Evolutionary conservation across 2,113 vertebrate species (phyloP).

Genomic region (Actinemys pallida): DNA sequence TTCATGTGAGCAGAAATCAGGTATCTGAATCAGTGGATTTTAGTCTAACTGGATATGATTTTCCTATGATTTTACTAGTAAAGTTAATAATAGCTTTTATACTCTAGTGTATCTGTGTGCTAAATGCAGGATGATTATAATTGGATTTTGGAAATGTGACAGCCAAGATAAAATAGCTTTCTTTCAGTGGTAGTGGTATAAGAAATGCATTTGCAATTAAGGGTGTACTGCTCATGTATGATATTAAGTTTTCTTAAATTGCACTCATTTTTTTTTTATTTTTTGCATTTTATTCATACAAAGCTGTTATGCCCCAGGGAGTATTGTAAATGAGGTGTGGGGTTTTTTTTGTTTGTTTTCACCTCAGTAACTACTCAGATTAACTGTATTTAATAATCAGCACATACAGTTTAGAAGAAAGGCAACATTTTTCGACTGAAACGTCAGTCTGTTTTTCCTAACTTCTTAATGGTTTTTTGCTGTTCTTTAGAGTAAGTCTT

Average conservation of each 20-base stretch:
- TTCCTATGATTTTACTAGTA: neutral
- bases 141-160: neutral
- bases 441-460: neutral
- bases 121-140: neutral
- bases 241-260: neutral
- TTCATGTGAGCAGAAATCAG: no score
- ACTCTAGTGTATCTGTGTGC: rapidly evolving
- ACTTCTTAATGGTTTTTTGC: neutral
- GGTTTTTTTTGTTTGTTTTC: neutral
- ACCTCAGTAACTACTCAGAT: neutral
- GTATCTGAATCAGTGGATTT: neutral
- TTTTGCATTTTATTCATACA: neutral
- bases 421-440: neutral
- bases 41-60: neutral
- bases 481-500: neutral
- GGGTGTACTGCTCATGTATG: neutral
- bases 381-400: neutral
- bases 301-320: neutral
- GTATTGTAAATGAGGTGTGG: neutral
- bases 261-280: neutral
- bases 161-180: neutral
- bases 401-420: neutral
- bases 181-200: neutral
- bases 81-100: rapidly evolving
- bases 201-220: conserved; percentile 12